Evolutionary conservation across 2,113 vertebrate species (phyloP).

Genomic region (Protomyctophum bolini): DNA sequence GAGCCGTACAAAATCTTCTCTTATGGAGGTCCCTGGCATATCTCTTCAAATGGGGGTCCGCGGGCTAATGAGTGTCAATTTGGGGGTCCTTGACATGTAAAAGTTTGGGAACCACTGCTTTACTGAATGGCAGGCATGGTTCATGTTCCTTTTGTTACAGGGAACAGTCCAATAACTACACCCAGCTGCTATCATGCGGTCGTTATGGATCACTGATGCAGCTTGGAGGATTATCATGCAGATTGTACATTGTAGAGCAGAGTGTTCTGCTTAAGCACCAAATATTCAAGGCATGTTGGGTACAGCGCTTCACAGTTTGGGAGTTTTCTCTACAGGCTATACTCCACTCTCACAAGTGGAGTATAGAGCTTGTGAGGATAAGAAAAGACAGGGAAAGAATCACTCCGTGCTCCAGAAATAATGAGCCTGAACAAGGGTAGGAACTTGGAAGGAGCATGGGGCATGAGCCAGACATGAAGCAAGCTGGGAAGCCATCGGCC

Average conservation of each 20-base stretch:
- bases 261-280: slow-evolving; percentile 4
- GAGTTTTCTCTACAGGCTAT: slow-evolving; percentile 30
- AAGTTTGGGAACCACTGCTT: too few relatives aligned
- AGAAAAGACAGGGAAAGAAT: slow-evolving; percentile 16
- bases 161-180: too few relatives aligned
- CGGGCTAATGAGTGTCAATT: too few relatives aligned
- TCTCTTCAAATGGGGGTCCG: too few relatives aligned
- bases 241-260: neutral
- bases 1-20: too few relatives aligned
- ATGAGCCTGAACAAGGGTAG: slow-evolving; percentile 47
- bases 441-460: slow-evolving; percentile 40
- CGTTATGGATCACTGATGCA: too few relatives aligned
- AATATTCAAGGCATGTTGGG: slow-evolving; percentile 4
- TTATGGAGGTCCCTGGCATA: too few relatives aligned
- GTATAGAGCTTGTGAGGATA: slow-evolving; percentile 25
- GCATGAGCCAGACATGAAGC: slow-evolving; percentile 43
- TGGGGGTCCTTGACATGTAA: too few relatives aligned
- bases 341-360: slow-evolving; percentile 24
- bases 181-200: too few relatives aligned
- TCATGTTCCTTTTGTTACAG: too few relatives aligned
- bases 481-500: slow-evolving; percentile 2
- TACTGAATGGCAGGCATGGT: too few relatives aligned
- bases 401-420: slow-evolving; percentile 54
- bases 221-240: neutral
- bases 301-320: slow-evolving; percentile 17